Evolutionary conservation across 2,797 vertebrate genomes (phyloP), one percentile per base, ranked within the genome.

Genomic region (Myotis vivesi): DNA sequence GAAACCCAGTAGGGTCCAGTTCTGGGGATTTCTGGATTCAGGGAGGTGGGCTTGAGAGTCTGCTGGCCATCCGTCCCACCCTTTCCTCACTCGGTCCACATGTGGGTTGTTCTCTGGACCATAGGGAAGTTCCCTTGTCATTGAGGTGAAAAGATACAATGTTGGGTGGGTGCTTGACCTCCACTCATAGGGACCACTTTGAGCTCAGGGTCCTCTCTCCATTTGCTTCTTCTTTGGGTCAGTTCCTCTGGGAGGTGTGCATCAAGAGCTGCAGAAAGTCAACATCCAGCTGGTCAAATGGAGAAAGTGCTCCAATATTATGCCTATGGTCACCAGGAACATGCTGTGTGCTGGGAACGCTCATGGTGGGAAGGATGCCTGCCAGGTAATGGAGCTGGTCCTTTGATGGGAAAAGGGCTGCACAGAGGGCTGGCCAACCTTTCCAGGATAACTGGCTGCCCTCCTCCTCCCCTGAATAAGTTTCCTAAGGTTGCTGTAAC

Each of bases 271-370:
- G 51, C 75, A 44, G 4, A 96, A 95, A 75, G 92, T 94, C 10
- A 2, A 72, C 0, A 12, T 97, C 4, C 3, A 91, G 12, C 72
- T 97, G 44, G 13, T 96, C 3, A 16, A 49, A 0, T 94, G 91
- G 94, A 23, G 81, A 3, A 46, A 1, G 0, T 96, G 96, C 15
- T 41, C 2, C 20, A 0, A 22, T 0, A 0, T 2, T 0, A 0
- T 91, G 19, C 46, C 87, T 22, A 0, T 95, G 0, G 0, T 97
- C 51, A 97, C 96, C 72, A 69, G 12, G 33, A 97, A 95, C 69
- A 96, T 97, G 96, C 10, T 97, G 33, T 97, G 97, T 51, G 95
- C 97, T 0, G 46, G 38, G 4, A 25, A 8, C 13, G 1, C 15
- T 33, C 28, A 41, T 8, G 71, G 2, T 2, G 68, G 76, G 19